Percentiles rank a stretch among this genome's conserved stretches.
Evolutionary conservation across 1,140 invertebrate genomes (phyloP).

Genomic region (Phymastichus coffea): DNA sequence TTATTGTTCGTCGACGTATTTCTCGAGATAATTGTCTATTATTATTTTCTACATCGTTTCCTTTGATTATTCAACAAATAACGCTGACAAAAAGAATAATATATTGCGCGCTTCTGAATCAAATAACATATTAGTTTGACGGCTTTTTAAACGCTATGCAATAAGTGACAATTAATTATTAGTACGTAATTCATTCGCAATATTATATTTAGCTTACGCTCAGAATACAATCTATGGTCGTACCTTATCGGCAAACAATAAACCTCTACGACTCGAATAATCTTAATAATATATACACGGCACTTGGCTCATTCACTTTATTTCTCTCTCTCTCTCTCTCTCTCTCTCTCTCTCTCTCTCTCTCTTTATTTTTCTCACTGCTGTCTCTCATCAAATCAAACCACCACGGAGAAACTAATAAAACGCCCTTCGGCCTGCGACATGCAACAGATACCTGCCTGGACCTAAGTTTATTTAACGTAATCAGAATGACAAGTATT

Average conservation of each 20-base stretch:
- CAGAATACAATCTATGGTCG: conserved; percentile 45
- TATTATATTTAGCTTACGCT: conserved; percentile 36
- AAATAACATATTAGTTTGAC: conserved; percentile 29
- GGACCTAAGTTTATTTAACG: conserved; percentile 24
- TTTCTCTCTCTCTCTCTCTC: background rate
- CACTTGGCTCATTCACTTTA: conserved; percentile 31
- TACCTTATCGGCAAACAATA: conserved; percentile 41
- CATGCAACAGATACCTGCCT: background rate
- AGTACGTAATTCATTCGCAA: conserved; percentile 29
- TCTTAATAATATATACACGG: conserved; percentile 40
- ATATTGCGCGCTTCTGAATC: conserved; percentile 16
- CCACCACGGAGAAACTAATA: conserved; percentile 21
- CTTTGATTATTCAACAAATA: conserved; percentile 8
- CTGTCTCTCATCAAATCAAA: conserved; percentile 8
- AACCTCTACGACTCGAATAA: conserved; percentile 26
- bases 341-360: background rate
- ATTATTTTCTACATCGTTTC: background rate
- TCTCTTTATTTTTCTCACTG: background rate
- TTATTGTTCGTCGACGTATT: conserved; percentile 14
- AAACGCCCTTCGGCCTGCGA: conserved; percentile 8
- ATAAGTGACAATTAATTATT: conserved; percentile 27
- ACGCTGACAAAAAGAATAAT: conserved; percentile 15
- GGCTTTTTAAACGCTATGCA: conserved; percentile 29
- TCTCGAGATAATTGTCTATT: conserved; percentile 2
- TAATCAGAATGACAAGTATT: conserved; percentile 49